Base-by-base conservation (phyloP, 2,888 invertebrate species). In the Yponomeuta cagnagella region DNA sequence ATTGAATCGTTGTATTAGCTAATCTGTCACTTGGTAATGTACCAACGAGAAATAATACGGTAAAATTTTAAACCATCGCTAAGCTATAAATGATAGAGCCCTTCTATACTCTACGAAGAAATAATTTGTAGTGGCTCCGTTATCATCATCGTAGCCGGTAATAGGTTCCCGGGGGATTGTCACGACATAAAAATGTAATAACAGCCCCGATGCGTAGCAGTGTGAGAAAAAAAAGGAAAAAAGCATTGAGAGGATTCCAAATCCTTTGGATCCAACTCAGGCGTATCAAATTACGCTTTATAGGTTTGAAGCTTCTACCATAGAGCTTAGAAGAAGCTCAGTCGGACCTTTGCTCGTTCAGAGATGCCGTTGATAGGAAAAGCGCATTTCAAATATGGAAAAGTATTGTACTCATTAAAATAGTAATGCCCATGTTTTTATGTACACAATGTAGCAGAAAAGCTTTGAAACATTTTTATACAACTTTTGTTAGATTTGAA, bases 161-260 rank as follows among this genome's bases (percentile, higher is more conserved):
- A 58, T 58, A 58, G 52, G 52, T 58, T 58, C 52, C 52, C 52
- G 52, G 8, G 2, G 52, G 52, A 58, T 58, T 58, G 52, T 58
- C 52, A 58, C 52, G 52, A 58, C 52, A 58, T 58, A 58, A 58
- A 58, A 58, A 58, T 58, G 52, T 58, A 58, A 58, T 58, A 58
- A 58, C 52, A 58, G 15, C 52, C 43, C 52, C 52, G 52, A 58
- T 15, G 52, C 52, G 52, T 58, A 58, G 52, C 12, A 15, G 52
- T 58, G 1, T 58, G 15, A 52, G 12, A 8, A 58, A 58, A 58
- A 58, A 58, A 58, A 58, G 52, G 52, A 15, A 2, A 4, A 58
- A 58, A 58, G 52, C 2, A 58, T 15, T 15, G 6, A 43, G 52
- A 58, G 52, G 52, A 58, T 58, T 58, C 52, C 52, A 58, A 58